A percentile compares a stretch with the other conserved stretches of the same genome.
These are phyloP conservation scores for Elegia similella DNA, from an alignment of 2,888 invertebrate species.

Conservation along the genomic window DNA sequence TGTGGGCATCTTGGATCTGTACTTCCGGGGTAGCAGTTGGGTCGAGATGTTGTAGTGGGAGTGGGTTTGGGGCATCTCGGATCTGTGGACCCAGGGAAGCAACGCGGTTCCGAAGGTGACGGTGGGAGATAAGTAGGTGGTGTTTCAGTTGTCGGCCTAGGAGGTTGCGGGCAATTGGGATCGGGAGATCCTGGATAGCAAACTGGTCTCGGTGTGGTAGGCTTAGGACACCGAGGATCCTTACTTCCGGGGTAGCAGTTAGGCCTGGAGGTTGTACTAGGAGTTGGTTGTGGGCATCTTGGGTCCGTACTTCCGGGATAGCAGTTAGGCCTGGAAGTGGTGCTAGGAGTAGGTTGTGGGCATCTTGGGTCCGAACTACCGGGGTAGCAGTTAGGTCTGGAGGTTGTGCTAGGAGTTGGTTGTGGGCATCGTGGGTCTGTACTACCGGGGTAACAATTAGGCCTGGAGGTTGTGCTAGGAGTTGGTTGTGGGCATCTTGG, in stretches of 20 bases:
- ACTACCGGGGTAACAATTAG: slow-evolving; percentile 50
- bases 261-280: slow-evolving; percentile 9
- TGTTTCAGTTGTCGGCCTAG: slow-evolving; percentile 30
- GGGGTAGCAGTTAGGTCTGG: slow-evolving; percentile 45
- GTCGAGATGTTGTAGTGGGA: slow-evolving; percentile 37
- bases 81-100: slow-evolving; percentile 41
- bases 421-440: slow-evolving; percentile 42
- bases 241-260: slow-evolving; percentile 40
- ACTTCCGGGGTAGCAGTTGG: slow-evolving; percentile 37
- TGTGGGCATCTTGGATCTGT: slow-evolving; percentile 41
- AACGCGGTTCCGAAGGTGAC: slow-evolving; percentile 33
- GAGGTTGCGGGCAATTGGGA: slow-evolving; percentile 43
- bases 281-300: slow-evolving; percentile 33
- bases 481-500: slow-evolving; percentile 40
- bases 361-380: slow-evolving; percentile 41
- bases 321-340: slow-evolving; percentile 28
- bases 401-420: slow-evolving; percentile 29
- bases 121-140: slow-evolving; percentile 36
- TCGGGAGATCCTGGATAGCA: slow-evolving; percentile 53
- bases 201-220: slow-evolving; percentile 29
- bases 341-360: slow-evolving; percentile 30
- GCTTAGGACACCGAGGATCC: slow-evolving; percentile 38
- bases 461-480: slow-evolving; percentile 28
- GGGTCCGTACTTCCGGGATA: slow-evolving; percentile 36
- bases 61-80: slow-evolving; percentile 30